These are phyloP conservation scores for Leptinotarsa tumamoca DNA, from an alignment of 2,888 invertebrate species.

Conservation along the genomic window DNA sequence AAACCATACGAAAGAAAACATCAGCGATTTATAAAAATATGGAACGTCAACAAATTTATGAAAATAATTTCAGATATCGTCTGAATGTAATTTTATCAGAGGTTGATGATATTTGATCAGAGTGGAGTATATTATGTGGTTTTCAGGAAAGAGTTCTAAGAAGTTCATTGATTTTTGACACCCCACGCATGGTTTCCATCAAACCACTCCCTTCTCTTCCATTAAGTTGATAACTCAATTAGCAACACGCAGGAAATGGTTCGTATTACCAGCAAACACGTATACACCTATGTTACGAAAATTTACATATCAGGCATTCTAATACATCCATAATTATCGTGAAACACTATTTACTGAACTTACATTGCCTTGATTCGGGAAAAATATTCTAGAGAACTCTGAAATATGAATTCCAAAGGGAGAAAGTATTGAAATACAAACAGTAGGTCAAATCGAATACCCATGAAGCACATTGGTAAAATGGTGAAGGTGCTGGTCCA, in stretches of 20 bases:
- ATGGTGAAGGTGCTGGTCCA: no score
- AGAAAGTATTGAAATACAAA: no score
- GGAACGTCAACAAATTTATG: no score
- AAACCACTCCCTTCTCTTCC: constrained; percentile 9
- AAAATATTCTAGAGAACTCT: no score
- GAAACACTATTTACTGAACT: not conserved
- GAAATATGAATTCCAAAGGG: no score
- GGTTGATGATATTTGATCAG: not conserved
- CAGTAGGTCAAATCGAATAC: no score
- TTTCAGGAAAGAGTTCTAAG: not conserved
- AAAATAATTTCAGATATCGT: no score
- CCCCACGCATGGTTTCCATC: constrained; percentile 1
- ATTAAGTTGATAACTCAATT: constrained; percentile 1
- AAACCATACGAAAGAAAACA: no score
- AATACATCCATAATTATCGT: no score
- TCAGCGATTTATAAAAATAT: no score
- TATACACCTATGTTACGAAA: not conserved
- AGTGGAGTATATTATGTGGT: not conserved
- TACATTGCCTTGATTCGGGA: not conserved
- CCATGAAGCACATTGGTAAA: no score
- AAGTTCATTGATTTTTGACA: constrained; percentile 9
- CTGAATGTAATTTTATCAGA: no score
- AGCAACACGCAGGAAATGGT: not conserved
- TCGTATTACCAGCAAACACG: not conserved
- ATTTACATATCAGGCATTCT: not conserved